Conservation (phyloP, 2,888 invertebrate genomes). For the Ectemnius continuus region DNA sequence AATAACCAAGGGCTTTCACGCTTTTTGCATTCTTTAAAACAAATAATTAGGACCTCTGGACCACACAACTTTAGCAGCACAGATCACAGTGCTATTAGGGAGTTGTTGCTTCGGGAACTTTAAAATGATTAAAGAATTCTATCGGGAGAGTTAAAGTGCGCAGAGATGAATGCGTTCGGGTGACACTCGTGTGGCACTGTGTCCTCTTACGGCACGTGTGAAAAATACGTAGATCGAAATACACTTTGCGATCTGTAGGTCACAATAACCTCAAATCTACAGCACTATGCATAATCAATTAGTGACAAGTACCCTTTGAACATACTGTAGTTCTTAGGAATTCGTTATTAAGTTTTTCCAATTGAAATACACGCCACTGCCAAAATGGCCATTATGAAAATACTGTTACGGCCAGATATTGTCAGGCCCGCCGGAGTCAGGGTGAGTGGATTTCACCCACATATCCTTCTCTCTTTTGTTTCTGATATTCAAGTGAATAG, state of each 20-base stretch:
- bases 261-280: conserved; percentile 54
- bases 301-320: conserved; percentile 39
- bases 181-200: conserved; percentile 18
- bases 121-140: no score
- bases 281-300: conserved; percentile 54
- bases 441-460: conserved; percentile 64
- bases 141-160: background rate
- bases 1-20: no score
- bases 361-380: conserved; percentile 11
- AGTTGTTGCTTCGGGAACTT: no score
- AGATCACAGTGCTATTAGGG: no score
- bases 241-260: conserved; percentile 43
- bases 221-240: conserved; percentile 42
- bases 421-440: conserved; percentile 66
- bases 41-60: no score
- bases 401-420: conserved; percentile 69
- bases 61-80: no score
- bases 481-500: conserved; percentile 27
- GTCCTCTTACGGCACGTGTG: conserved; percentile 60
- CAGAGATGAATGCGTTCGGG: background rate
- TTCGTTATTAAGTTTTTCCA: conserved; percentile 17
- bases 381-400: conserved; percentile 70
- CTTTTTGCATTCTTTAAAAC: no score
- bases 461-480: conserved; percentile 26
- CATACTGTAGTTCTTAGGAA: conserved; percentile 51